These are phyloP conservation scores for Rosalia funebris DNA, from an alignment of 2,888 invertebrate genomes.

Conservation along the genomic window DNA sequence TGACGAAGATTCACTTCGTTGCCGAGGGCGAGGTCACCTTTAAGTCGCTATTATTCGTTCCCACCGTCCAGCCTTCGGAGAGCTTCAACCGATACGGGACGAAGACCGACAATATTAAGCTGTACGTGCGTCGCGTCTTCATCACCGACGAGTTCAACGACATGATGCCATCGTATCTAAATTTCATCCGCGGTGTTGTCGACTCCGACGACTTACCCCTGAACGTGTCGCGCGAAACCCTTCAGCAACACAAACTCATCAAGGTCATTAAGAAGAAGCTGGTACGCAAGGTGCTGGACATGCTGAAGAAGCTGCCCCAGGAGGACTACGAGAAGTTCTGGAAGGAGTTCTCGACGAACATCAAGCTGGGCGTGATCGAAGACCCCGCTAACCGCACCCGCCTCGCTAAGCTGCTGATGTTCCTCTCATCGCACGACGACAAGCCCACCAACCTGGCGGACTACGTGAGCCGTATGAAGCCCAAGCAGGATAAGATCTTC, in stretches of 20 bases:
- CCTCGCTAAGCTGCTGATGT: conserved; percentile 92
- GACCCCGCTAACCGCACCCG: conserved; percentile 96
- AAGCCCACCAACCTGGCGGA: conserved; percentile 81
- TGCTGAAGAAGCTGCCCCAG: conserved; percentile 95
- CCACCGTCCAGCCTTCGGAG: conserved; percentile 89
- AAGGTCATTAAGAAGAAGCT: conserved; percentile 99
- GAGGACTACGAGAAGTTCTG: conserved; percentile 94
- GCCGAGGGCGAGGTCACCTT: conserved; percentile 99
- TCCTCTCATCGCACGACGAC: conserved; percentile 81
- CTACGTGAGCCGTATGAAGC: conserved; percentile 95
- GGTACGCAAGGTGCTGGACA: conserved; percentile 94
- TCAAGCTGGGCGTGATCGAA: conserved; percentile 87
- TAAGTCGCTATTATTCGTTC: conserved; percentile 94
- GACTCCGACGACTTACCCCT: conserved; percentile 98
- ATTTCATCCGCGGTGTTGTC: conserved; percentile 95
- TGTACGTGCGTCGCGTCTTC: conserved; percentile 97
- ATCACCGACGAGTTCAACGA: conserved; percentile 99
- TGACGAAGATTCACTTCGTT: conserved; percentile 92
- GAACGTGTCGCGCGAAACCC: conserved; percentile 96
- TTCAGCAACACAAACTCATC: conserved; percentile 98
- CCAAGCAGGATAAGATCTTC: conserved; percentile 93
- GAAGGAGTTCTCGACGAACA: conserved; percentile 98
- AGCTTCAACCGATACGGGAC: conserved; percentile 94
- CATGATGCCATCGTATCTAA: conserved; percentile 98
- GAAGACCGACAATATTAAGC: conserved; percentile 92